Evolutionary conservation across 2,797 vertebrate genomes (phyloP).

Genomic region (Tokudaia muenninki): DNA sequence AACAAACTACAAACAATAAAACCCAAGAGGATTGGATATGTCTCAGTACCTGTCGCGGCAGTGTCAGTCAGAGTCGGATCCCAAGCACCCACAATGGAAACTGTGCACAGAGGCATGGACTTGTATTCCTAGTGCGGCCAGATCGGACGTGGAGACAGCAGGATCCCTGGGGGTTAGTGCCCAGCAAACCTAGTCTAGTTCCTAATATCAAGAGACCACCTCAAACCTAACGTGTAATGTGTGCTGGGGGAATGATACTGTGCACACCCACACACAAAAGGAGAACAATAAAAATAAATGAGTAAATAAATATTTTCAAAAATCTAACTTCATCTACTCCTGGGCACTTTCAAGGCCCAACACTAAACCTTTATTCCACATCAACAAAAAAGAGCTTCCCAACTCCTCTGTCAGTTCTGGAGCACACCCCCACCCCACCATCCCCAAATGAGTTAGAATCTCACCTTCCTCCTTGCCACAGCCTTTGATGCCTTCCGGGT

Average conservation of each 20-base stretch:
- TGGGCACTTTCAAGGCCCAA: too few species aligned
- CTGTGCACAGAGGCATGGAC: too few species aligned
- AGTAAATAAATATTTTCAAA: too few species aligned
- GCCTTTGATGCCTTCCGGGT: conserved; percentile 98
- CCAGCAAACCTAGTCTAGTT: not conserved
- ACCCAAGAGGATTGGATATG: not conserved
- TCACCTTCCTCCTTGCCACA: conserved; percentile 96
- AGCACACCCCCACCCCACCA: not conserved
- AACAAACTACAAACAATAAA: not conserved
- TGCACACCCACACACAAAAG: not conserved
- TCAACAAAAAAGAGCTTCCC: not conserved
- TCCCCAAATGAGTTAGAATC: not conserved
- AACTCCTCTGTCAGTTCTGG: not conserved
- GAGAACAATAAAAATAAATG: too few species aligned
- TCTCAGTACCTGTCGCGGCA: not conserved
- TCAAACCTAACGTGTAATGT: too few species aligned
- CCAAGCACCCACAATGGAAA: not conserved
- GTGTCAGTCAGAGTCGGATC: not conserved
- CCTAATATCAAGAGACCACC: not conserved
- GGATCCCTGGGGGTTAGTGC: not conserved
- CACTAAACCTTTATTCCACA: not conserved
- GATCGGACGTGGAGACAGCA: not conserved
- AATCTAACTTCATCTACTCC: not conserved
- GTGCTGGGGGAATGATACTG: not conserved
- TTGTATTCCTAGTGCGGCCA: not conserved